A percentile compares a stretch with the other conserved stretches of the same genome.
Conservation (phyloP, 2,113 vertebrate genomes). For the Cynocephalus volans region DNA sequence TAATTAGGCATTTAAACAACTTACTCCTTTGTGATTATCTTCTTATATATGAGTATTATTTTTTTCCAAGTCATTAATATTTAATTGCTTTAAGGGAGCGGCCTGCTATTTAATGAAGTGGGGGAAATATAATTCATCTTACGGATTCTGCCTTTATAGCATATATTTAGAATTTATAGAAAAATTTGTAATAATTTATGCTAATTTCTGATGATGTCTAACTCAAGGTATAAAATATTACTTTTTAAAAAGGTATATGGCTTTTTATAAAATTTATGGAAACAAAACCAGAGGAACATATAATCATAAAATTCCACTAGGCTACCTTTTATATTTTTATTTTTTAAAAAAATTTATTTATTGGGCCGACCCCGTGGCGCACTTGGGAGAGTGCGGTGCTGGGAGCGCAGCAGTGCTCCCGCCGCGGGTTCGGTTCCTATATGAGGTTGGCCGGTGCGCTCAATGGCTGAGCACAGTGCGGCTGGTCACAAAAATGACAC, state of each 20-base stretch:
- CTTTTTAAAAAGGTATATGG: background rate
- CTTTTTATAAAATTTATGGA: background rate
- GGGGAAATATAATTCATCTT: background rate
- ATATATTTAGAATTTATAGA: background rate
- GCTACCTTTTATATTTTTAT: too few species aligned
- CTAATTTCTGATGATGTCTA: background rate
- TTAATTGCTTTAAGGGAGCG: background rate
- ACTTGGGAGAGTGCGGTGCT: too few species aligned
- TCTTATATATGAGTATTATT: background rate
- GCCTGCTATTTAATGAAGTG: background rate
- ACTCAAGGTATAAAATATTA: background rate
- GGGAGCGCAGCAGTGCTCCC: too few species aligned
- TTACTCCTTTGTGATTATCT: background rate
- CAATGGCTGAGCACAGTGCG: too few species aligned
- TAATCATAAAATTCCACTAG: background rate
- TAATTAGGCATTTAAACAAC: background rate
- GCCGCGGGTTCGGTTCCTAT: too few species aligned
- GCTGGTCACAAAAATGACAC: too few species aligned
- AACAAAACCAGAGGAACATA: background rate
- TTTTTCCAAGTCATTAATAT: conserved; percentile 3
- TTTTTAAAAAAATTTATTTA: too few species aligned
- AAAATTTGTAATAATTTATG: background rate
- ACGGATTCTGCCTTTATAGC: background rate
- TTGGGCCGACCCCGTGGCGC: too few species aligned
- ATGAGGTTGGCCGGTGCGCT: too few species aligned